Conservation (phyloP, 2,797 vertebrate genomes). For the Tachyglossus aculeatus region DNA sequence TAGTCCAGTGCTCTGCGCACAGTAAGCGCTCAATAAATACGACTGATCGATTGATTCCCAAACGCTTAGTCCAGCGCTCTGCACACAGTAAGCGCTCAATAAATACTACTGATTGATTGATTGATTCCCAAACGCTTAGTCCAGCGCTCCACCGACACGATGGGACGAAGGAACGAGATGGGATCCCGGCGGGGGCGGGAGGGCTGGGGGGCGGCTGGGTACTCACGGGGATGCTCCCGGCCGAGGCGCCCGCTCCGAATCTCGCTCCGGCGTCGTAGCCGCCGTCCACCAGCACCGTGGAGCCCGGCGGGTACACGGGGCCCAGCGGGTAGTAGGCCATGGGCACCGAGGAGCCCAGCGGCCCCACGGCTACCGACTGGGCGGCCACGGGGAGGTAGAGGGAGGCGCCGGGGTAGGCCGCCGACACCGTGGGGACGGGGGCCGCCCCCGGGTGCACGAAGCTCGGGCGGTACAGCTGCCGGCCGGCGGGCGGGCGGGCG, state of each 20-base stretch:
- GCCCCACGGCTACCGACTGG: constrained; percentile 84
- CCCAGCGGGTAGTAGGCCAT: constrained; percentile 94
- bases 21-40: too few species aligned
- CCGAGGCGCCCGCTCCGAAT: constrained; percentile 81
- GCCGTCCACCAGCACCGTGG: constrained; percentile 88
- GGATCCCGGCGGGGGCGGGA: too few species aligned
- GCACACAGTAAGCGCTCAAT: too few species aligned
- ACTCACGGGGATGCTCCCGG: constrained; percentile 90
- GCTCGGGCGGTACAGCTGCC: constrained; percentile 92
- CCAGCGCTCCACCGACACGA: too few species aligned
- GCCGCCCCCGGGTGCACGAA: constrained; percentile 90
- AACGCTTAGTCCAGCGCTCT: too few species aligned
- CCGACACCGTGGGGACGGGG: constrained; percentile 89
- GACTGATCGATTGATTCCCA: too few species aligned
- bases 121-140: too few species aligned
- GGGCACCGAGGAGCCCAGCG: constrained; percentile 87
- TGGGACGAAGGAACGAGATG: too few species aligned
- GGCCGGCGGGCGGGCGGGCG: accelerated
- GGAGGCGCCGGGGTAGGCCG: constrained; percentile 87
- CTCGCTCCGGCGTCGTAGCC: constrained; percentile 91
- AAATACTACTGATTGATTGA: too few species aligned
- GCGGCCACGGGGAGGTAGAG: constrained; percentile 91
- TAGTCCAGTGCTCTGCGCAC: too few species aligned
- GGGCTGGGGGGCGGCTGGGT: constrained; percentile 1
- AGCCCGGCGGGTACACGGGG: constrained; percentile 86